Evolutionary conservation across 2,888 invertebrate genomes (phyloP).

Genomic region (Mongoloraphidia duomilia): DNA sequence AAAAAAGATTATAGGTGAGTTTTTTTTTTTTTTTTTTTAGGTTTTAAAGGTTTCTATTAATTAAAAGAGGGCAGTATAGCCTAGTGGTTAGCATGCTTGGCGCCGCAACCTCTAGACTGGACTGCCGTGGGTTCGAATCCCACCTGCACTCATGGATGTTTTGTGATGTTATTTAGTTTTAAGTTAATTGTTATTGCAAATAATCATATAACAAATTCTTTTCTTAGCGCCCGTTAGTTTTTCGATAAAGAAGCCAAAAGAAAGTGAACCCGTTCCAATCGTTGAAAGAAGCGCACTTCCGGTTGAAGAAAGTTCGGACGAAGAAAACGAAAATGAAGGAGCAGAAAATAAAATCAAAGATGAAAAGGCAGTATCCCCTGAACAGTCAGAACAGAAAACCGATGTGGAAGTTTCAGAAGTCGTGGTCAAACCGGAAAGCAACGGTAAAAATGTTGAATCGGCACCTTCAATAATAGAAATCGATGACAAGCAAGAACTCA

Average conservation of each 20-base stretch:
- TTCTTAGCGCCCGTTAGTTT: slow-evolving; percentile 59
- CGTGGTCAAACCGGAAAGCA: slow-evolving; percentile 20
- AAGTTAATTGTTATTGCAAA: background rate
- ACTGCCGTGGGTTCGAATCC: too few relatives aligned
- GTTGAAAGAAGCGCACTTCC: slow-evolving; percentile 54
- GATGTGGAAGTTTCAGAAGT: slow-evolving; percentile 17
- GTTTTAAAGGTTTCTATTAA: background rate
- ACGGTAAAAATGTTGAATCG: slow-evolving; percentile 1
- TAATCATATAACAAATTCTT: background rate
- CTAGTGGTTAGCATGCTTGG: too few relatives aligned
- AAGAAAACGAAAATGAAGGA: slow-evolving; percentile 25
- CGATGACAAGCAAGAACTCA: slow-evolving; percentile 35
- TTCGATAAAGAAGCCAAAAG: slow-evolving; percentile 71
- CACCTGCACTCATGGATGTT: too few relatives aligned
- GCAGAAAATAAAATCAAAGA: background rate
- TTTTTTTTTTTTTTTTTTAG: too few relatives aligned
- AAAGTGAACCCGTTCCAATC: slow-evolving; percentile 46
- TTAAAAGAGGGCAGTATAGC: too few relatives aligned
- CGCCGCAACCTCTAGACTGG: too few relatives aligned
- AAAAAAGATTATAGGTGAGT: slow-evolving; percentile 26
- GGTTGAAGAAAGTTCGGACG: slow-evolving; percentile 61
- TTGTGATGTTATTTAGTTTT: too few relatives aligned
- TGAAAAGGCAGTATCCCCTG: background rate
- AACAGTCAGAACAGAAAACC: slow-evolving; percentile 18
- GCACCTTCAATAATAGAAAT: slow-evolving; percentile 23